phyloP scores from a whole-genome alignment of 2,888 invertebrate genomes.

The Noctua janthe region DNA sequence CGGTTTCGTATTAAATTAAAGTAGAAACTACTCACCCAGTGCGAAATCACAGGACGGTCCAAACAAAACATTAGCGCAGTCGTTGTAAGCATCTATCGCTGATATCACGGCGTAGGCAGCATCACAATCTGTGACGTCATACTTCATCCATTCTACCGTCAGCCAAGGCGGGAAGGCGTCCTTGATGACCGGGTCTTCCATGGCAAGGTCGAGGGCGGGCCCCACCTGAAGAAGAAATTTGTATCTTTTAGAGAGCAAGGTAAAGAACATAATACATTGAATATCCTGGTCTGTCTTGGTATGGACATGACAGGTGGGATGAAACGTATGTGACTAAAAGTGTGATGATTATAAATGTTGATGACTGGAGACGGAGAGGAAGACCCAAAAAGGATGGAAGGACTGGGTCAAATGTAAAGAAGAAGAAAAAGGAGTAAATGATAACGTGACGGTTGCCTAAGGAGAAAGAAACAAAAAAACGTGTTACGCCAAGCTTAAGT shows the following conservation, averaged over 20 bases:
- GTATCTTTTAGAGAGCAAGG: neutral
- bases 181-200: slow-evolving; percentile 86
- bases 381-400: neutral
- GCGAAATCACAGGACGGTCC: slow-evolving; percentile 96
- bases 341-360: neutral
- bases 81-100: slow-evolving; percentile 93
- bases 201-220: slow-evolving; percentile 91
- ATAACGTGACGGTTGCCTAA: no score
- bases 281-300: neutral
- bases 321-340: neutral
- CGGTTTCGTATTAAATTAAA: neutral
- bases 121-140: slow-evolving; percentile 93
- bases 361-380: neutral
- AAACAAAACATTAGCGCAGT: slow-evolving; percentile 94
- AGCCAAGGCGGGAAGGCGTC: slow-evolving; percentile 91
- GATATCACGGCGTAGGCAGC: slow-evolving; percentile 93
- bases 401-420: neutral
- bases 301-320: neutral
- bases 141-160: slow-evolving; percentile 90
- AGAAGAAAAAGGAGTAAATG: neutral
- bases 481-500: no score
- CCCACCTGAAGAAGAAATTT: slow-evolving; percentile 86
- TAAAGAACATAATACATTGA: neutral
- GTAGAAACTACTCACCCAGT: slow-evolving; percentile 91
- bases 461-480: no score